These are phyloP conservation scores for Orchesella cincta DNA, from an alignment of 1,140 invertebrate genomes.

Conservation along the genomic window DNA sequence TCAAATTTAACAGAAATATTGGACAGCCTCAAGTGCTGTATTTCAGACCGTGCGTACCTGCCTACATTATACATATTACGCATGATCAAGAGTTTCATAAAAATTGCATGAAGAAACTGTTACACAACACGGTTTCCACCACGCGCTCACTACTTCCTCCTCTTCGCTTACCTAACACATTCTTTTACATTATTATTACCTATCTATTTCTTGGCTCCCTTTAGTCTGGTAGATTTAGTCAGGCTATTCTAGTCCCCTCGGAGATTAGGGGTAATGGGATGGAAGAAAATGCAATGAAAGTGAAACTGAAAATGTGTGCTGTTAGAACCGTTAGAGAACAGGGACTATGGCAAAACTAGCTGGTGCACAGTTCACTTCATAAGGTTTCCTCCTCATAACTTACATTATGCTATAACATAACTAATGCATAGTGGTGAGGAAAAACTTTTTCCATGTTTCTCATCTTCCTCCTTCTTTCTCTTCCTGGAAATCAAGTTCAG, in stretches of 20 bases:
- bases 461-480: not conserved
- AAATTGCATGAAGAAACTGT: no score
- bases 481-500: conserved; percentile 14
- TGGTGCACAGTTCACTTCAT: not conserved
- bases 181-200: not conserved
- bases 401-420: conserved; percentile 21
- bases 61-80: no score
- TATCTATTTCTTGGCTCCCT: no score
- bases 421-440: conserved; percentile 8
- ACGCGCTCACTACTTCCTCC: no score
- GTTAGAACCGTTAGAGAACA: not conserved
- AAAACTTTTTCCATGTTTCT: not conserved
- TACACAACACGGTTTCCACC: no score
- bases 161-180: no score
- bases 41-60: no score
- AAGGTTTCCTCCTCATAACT: not conserved
- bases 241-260: conserved; percentile 7
- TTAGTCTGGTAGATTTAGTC: no score
- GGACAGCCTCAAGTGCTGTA: no score
- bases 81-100: no score
- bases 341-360: not conserved
- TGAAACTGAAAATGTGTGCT: conserved; percentile 12
- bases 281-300: conserved; percentile 28
- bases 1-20: no score
- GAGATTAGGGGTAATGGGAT: conserved; percentile 25